Evolutionary conservation across 1,140 invertebrate genomes (phyloP).

Genomic region (Tyrophagus putrescentiae): DNA sequence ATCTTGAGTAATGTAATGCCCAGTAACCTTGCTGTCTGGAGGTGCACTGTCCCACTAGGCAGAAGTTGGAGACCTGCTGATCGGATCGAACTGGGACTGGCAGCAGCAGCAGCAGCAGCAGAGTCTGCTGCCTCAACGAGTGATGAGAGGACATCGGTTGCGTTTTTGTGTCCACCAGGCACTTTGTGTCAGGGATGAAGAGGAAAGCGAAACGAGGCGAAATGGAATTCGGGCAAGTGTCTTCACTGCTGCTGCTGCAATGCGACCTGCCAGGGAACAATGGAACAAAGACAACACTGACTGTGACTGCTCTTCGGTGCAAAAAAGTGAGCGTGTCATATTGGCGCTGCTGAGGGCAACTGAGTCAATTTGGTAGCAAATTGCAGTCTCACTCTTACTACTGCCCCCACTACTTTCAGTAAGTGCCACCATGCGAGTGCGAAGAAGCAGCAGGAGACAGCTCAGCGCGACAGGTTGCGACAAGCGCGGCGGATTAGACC

Average conservation of each 20-base stretch:
- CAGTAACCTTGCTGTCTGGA: no score
- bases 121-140: no score
- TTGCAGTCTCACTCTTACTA: neutral
- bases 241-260: neutral
- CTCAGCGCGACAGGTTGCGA: neutral
- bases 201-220: neutral
- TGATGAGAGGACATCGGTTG: neutral
- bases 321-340: conserved; percentile 1
- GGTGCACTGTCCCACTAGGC: no score
- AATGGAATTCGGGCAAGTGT: conserved; percentile 14
- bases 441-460: conserved; percentile 15
- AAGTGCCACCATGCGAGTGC: conserved; percentile 5
- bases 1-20: no score
- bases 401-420: no score
- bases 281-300: conserved; percentile 7
- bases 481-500: neutral
- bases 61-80: no score
- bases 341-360: neutral
- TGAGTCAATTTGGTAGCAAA: conserved; percentile 8
- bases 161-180: neutral
- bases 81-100: no score
- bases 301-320: no score
- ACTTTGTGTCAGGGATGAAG: neutral
- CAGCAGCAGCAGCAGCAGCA: no score
- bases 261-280: conserved; percentile 3